Conservation (phyloP, 2,888 invertebrate genomes). For the Harpagoxenus sublaevis region DNA sequence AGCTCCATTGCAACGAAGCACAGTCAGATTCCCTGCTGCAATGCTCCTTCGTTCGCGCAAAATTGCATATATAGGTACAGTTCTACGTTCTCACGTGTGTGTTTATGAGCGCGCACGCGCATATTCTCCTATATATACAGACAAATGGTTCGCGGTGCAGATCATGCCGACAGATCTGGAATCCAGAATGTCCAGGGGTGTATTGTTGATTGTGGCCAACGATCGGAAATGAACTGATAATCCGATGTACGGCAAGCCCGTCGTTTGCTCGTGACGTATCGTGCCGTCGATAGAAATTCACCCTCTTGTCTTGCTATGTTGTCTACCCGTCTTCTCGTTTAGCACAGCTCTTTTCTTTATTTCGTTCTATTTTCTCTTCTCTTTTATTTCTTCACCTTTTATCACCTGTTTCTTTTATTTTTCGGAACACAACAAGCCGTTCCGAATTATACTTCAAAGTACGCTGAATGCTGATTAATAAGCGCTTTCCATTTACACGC, state of each 20-base stretch:
- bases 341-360: background rate
- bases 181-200: slow-evolving; percentile 68
- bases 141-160: slow-evolving; percentile 63
- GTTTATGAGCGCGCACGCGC: background rate
- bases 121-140: background rate
- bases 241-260: slow-evolving; percentile 68
- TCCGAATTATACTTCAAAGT: background rate
- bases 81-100: background rate
- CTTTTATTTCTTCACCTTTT: background rate
- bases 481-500: no score
- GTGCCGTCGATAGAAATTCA: slow-evolving; percentile 69
- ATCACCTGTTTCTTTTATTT: background rate
- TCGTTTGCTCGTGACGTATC: slow-evolving; percentile 68
- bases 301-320: slow-evolving; percentile 47
- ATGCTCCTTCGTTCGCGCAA: slow-evolving; percentile 42
- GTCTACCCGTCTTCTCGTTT: slow-evolving; percentile 20
- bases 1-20: slow-evolving; percentile 71
- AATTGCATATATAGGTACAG: background rate
- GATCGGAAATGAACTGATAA: slow-evolving; percentile 82
- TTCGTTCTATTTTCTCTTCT: background rate
- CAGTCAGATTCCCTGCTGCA: slow-evolving; percentile 51
- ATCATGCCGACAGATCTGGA: slow-evolving; percentile 67
- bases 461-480: background rate
- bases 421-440: background rate
- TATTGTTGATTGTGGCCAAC: slow-evolving; percentile 78